Percentiles rank a stretch among this genome's conserved stretches.
phyloP scores from a whole-genome alignment of 2,113 vertebrate genomes.

The Sisor rabdophorus region DNA sequence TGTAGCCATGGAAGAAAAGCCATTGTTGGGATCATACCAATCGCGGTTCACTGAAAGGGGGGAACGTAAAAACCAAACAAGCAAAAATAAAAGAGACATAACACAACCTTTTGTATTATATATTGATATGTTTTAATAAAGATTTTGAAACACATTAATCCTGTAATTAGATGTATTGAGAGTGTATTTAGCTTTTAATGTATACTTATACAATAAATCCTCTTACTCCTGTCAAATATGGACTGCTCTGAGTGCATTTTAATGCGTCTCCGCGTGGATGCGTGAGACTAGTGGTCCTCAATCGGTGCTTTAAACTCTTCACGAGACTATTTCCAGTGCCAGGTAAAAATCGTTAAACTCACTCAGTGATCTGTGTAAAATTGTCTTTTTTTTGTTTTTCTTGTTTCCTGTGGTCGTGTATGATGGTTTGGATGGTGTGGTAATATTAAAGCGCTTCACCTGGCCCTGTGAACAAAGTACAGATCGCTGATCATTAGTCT shows the following conservation, averaged over 20 bases:
- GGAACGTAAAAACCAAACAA: not conserved
- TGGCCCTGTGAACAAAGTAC: too few relatives aligned
- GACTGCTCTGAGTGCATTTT: slow-evolving; percentile 42
- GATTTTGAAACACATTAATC: not conserved
- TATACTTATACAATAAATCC: not conserved
- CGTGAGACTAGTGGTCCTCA: not conserved
- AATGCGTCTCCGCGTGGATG: not conserved
- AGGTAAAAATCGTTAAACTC: slow-evolving; percentile 44
- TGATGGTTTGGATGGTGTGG: not conserved
- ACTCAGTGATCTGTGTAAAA: not conserved
- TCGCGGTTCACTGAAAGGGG: not conserved
- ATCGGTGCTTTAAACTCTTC: slow-evolving; percentile 9
- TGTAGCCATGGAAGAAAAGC: not conserved
- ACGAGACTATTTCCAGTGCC: slow-evolving; percentile 36
- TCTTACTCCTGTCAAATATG: slow-evolving; percentile 8
- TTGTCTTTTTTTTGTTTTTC: not conserved
- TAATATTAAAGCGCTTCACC: not conserved
- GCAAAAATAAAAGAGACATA: not conserved
- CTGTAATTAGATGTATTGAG: not conserved
- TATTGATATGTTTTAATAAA: not conserved
- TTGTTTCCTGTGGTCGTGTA: not conserved
- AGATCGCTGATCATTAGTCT: too few relatives aligned
- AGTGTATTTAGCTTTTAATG: not conserved
- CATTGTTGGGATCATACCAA: slow-evolving; percentile 49
- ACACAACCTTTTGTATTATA: not conserved